Percentiles rank a stretch among this genome's conserved stretches.
Evolutionary conservation across 2,113 vertebrate genomes (phyloP).

Genomic region (Brachyhypopomus gauderio): DNA sequence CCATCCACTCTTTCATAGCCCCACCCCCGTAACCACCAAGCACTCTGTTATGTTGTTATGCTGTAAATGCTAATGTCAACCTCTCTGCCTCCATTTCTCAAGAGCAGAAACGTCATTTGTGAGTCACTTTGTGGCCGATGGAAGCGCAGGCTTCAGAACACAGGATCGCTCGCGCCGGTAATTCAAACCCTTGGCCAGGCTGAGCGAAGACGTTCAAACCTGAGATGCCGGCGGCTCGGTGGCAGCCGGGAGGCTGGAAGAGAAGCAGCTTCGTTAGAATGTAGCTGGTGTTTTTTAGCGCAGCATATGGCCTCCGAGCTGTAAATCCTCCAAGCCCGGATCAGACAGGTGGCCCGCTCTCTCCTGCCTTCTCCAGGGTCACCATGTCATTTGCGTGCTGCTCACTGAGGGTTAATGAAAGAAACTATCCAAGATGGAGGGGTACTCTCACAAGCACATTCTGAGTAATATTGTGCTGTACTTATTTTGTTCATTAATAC

Average conservation of each 20-base stretch:
- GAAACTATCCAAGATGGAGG: slow-evolving; percentile 15
- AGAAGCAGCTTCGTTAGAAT: slow-evolving; percentile 58
- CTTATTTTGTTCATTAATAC: background rate
- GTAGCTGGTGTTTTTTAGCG: slow-evolving; percentile 63
- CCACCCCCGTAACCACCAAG: background rate
- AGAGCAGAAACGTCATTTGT: slow-evolving; percentile 19
- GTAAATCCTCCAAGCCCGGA: slow-evolving; percentile 61
- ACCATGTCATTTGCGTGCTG: slow-evolving; percentile 40
- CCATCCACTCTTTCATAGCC: no score
- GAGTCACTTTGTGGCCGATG: slow-evolving; percentile 38
- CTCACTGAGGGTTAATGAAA: slow-evolving; percentile 43
- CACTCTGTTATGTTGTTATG: background rate
- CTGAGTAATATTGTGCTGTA: background rate
- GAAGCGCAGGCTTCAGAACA: slow-evolving; percentile 52
- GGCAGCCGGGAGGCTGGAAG: slow-evolving; percentile 52
- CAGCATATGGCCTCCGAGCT: slow-evolving; percentile 71
- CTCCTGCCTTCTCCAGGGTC: slow-evolving; percentile 51
- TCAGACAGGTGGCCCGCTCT: slow-evolving; percentile 60
- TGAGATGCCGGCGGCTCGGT: no score
- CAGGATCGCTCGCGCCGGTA: slow-evolving; percentile 47
- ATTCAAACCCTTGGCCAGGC: slow-evolving; percentile 62
- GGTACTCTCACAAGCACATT: background rate
- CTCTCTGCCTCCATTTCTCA: slow-evolving; percentile 17
- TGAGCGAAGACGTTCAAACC: slow-evolving; percentile 56
- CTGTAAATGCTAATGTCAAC: background rate